These are phyloP conservation scores for Trachurus trachurus DNA, from an alignment of 2,797 vertebrate species.

Conservation along the genomic window DNA sequence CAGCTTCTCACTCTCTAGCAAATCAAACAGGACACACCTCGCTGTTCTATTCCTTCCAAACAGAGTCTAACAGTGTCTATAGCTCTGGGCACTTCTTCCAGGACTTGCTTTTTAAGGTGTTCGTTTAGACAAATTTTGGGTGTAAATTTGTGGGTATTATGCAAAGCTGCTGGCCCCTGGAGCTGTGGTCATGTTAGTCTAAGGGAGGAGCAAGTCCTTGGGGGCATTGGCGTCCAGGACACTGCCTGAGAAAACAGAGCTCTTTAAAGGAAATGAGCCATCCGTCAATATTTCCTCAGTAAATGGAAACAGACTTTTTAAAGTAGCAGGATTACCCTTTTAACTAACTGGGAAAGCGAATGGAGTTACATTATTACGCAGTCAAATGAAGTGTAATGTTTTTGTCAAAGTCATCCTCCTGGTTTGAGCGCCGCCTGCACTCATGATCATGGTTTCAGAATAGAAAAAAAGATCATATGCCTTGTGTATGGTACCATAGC, in stretches of 20 bases:
- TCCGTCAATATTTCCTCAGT: slow-evolving; percentile 79
- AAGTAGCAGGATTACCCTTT: slow-evolving; percentile 63
- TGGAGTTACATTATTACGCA: slow-evolving; percentile 33
- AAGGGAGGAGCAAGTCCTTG: slow-evolving; percentile 71
- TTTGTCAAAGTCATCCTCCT: not conserved
- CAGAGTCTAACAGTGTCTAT: slow-evolving; percentile 68
- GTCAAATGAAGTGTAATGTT: slow-evolving; percentile 33
- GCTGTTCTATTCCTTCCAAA: slow-evolving; percentile 55
- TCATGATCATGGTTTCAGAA: not conserved
- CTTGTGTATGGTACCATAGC: not conserved
- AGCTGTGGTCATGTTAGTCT: slow-evolving; percentile 81
- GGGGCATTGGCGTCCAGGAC: slow-evolving; percentile 71
- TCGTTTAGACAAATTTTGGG: slow-evolving; percentile 77
- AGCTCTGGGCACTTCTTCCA: slow-evolving; percentile 75
- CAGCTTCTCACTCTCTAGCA: slow-evolving; percentile 47
- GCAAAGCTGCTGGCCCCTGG: slow-evolving; percentile 61
- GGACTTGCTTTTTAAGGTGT: slow-evolving; percentile 73
- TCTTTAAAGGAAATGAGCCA: slow-evolving; percentile 78
- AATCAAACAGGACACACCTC: slow-evolving; percentile 81
- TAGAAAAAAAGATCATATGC: not conserved
- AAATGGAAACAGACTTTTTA: slow-evolving; percentile 76
- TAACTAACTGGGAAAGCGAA: slow-evolving; percentile 50
- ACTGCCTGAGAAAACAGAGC: slow-evolving; percentile 66
- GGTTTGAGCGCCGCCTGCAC: not conserved
- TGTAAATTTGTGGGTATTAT: slow-evolving; percentile 73